Percentiles rank a stretch among this genome's conserved stretches.
Conservation (phyloP, 2,888 invertebrate species). For the Ophioninae sp. region DNA sequence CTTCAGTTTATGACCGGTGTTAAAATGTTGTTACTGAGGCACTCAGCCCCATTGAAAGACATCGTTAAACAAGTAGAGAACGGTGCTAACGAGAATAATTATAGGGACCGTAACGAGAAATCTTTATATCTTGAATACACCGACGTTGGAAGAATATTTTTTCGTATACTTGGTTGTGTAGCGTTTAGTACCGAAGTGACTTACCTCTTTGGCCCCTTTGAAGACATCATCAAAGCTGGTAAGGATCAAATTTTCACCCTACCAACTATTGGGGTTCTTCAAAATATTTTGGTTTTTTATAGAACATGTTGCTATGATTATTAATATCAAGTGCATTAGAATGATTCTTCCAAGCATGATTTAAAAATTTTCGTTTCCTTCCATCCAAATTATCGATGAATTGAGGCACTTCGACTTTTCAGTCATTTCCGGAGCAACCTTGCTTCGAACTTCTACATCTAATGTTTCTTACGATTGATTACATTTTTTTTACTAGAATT, state of each 20-base stretch:
- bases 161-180: constrained; percentile 33
- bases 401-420: no score
- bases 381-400: no score
- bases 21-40: constrained; percentile 23
- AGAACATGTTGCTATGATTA: background rate
- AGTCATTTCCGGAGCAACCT: background rate
- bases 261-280: no score
- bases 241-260: background rate
- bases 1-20: constrained; percentile 6
- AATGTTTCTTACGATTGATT: background rate
- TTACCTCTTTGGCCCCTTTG: constrained; percentile 59
- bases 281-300: no score
- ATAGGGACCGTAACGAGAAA: constrained; percentile 53
- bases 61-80: constrained; percentile 22
- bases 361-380: no score
- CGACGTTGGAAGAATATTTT: constrained; percentile 47
- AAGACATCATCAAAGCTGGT: constrained; percentile 25
- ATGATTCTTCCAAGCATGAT: no score
- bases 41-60: background rate
- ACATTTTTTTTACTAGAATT: background rate
- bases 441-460: background rate
- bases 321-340: no score
- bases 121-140: constrained; percentile 58
- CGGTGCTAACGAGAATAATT: constrained; percentile 44
- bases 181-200: constrained; percentile 38